These are phyloP conservation scores for Petrophora chlorosata DNA, from an alignment of 2,888 invertebrate species.

Conservation along the genomic window DNA sequence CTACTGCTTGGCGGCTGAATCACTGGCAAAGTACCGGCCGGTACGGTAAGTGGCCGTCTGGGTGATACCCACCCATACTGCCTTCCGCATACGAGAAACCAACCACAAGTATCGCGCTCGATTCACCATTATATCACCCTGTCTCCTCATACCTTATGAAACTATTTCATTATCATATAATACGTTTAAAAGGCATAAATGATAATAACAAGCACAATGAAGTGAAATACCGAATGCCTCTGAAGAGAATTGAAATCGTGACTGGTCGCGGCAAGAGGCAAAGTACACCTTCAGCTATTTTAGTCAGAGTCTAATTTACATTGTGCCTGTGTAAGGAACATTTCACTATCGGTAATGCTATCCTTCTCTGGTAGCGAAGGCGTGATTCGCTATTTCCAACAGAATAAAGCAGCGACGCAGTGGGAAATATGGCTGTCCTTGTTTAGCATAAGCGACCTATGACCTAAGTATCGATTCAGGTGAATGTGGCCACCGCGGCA, in stretches of 20 bases:
- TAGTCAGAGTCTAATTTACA: constrained; percentile 62
- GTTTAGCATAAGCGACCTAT: constrained; percentile 75
- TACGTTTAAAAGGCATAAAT: constrained; percentile 52
- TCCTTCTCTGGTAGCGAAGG: constrained; percentile 73
- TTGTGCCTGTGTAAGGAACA: constrained; percentile 58
- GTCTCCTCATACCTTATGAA: constrained; percentile 55
- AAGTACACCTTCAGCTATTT: constrained; percentile 54
- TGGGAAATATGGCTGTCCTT: constrained; percentile 69
- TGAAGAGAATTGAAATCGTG: constrained; percentile 71
- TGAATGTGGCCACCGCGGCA: constrained; percentile 71
- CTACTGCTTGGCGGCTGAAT: too few species aligned
- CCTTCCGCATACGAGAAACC: too few species aligned
- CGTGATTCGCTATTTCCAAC: constrained; percentile 78
- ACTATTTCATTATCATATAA: constrained; percentile 59
- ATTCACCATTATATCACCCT: constrained; percentile 15
- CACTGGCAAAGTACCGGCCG: too few species aligned
- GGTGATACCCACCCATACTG: too few species aligned
- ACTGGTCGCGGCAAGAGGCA: constrained; percentile 44
- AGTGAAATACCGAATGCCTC: constrained; percentile 70
- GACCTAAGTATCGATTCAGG: constrained; percentile 78
- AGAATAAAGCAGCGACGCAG: constrained; percentile 63
- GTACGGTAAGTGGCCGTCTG: too few species aligned
- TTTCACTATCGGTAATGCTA: constrained; percentile 75
- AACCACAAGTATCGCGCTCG: constrained; percentile 8
- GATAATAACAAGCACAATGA: constrained; percentile 69